A percentile compares a stretch with the other conserved stretches of the same genome.
phyloP scores from a whole-genome alignment of 1,140 invertebrate genomes.

The Nephila pilipes region DNA sequence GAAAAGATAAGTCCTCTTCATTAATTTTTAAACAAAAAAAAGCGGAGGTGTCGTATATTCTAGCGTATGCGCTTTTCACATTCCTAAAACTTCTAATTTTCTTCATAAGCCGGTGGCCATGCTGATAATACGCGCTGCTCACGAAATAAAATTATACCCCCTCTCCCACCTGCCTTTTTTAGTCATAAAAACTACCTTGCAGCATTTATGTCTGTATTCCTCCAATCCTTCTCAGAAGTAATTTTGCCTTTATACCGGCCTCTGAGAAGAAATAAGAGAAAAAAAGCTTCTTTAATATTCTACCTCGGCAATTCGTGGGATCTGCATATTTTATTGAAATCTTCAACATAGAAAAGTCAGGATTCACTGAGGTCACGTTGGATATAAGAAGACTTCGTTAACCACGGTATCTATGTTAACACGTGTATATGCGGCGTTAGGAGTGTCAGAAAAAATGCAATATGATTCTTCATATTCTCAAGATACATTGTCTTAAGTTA shows the following conservation, averaged over 20 bases:
- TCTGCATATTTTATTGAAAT: slow-evolving; percentile 68
- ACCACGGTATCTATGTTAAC: background rate
- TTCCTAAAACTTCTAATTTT: background rate
- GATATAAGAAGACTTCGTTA: slow-evolving; percentile 7
- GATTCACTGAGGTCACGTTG: background rate
- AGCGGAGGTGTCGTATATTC: background rate
- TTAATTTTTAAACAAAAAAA: background rate
- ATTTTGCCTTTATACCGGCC: background rate
- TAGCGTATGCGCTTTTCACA: background rate
- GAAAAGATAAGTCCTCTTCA: background rate
- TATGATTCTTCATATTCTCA: background rate
- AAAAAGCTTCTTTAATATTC: slow-evolving; percentile 54
- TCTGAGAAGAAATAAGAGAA: slow-evolving; percentile 4
- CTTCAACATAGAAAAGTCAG: slow-evolving; percentile 6
- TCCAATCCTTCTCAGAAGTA: slow-evolving; percentile 7
- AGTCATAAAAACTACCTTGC: background rate
- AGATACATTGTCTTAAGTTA: background rate
- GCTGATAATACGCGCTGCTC: background rate
- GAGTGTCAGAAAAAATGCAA: background rate
- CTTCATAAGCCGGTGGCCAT: background rate
- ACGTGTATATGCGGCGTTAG: background rate
- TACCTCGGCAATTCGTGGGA: slow-evolving; percentile 30
- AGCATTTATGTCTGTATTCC: slow-evolving; percentile 13
- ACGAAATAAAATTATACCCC: slow-evolving; percentile 14
- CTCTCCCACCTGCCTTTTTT: background rate